These are phyloP conservation scores for Atractosteus spatula DNA, from an alignment of 2,113 vertebrate genomes.

Conservation along the genomic window DNA sequence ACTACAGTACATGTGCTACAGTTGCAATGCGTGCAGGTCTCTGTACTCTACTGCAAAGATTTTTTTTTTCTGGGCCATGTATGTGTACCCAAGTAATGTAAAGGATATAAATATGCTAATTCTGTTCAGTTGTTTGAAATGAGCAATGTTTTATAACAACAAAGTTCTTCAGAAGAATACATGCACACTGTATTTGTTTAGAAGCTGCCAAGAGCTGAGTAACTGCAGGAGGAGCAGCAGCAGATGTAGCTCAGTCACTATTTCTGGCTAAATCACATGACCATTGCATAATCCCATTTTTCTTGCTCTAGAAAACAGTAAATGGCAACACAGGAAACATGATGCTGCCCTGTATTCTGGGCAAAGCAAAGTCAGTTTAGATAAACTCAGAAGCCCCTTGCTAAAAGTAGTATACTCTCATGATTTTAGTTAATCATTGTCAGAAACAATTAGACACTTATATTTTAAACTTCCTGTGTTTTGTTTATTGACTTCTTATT, in stretches of 20 bases:
- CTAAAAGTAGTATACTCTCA: slow-evolving; percentile 41
- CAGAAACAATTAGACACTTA: slow-evolving; percentile 39
- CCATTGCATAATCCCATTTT: slow-evolving; percentile 81
- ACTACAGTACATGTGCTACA: neutral
- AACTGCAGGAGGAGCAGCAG: slow-evolving; percentile 70
- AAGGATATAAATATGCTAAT: no score
- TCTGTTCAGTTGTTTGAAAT: no score
- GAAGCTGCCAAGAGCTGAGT: slow-evolving; percentile 67
- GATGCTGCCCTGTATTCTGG: slow-evolving; percentile 37
- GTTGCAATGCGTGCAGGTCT: no score
- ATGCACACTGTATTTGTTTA: slow-evolving; percentile 60
- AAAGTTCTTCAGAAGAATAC: no score
- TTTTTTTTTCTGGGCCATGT: no score
- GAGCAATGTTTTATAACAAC: no score
- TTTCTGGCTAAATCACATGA: slow-evolving; percentile 79
- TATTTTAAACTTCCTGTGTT: slow-evolving; percentile 37
- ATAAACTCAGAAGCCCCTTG: slow-evolving; percentile 44
- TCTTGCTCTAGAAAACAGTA: slow-evolving; percentile 80
- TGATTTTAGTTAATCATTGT: slow-evolving; percentile 59
- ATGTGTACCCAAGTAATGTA: no score
- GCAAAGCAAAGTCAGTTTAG: slow-evolving; percentile 48
- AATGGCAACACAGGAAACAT: slow-evolving; percentile 75
- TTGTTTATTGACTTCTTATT: slow-evolving; percentile 21
- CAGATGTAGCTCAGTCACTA: slow-evolving; percentile 77
- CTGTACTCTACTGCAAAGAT: no score